These are phyloP conservation scores for Halyomorpha halys DNA, from an alignment of 1,140 invertebrate genomes.

Conservation along the genomic window DNA sequence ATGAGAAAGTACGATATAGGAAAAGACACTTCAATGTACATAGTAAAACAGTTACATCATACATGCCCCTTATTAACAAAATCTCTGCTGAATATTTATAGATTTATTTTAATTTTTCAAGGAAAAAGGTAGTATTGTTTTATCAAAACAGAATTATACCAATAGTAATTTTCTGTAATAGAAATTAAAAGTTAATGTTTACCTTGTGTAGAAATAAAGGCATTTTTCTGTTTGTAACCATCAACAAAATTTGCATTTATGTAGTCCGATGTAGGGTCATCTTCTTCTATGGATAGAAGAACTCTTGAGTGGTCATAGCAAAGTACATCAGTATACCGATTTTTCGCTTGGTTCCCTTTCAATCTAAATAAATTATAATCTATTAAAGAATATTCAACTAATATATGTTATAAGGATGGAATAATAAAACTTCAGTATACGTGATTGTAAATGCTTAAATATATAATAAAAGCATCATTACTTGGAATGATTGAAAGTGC, in stretches of 20 bases:
- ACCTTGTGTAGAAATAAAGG: conserved; percentile 96
- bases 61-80: too few relatives aligned
- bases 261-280: conserved; percentile 75
- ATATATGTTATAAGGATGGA: too few relatives aligned
- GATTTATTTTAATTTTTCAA: too few relatives aligned
- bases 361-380: conserved; percentile 37
- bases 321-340: conserved; percentile 91
- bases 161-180: too few relatives aligned
- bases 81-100: too few relatives aligned
- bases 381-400: too few relatives aligned
- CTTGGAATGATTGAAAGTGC: conserved; percentile 68
- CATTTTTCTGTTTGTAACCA: conserved; percentile 94
- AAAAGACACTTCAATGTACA: too few relatives aligned
- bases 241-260: conserved; percentile 98
- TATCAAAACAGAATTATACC: too few relatives aligned
- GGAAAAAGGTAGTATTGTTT: too few relatives aligned
- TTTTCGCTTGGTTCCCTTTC: conserved; percentile 77
- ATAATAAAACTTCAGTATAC: background rate
- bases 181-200: conserved; percentile 28
- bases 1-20: too few relatives aligned
- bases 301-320: conserved; percentile 93
- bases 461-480: conserved; percentile 28
- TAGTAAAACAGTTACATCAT: too few relatives aligned
- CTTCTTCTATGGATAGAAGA: conserved; percentile 58
- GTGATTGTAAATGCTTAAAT: background rate